Percentiles rank a stretch among this genome's conserved stretches.
Conservation (phyloP, 1,140 invertebrate species). For the Ceratosolen fusciceps region DNA sequence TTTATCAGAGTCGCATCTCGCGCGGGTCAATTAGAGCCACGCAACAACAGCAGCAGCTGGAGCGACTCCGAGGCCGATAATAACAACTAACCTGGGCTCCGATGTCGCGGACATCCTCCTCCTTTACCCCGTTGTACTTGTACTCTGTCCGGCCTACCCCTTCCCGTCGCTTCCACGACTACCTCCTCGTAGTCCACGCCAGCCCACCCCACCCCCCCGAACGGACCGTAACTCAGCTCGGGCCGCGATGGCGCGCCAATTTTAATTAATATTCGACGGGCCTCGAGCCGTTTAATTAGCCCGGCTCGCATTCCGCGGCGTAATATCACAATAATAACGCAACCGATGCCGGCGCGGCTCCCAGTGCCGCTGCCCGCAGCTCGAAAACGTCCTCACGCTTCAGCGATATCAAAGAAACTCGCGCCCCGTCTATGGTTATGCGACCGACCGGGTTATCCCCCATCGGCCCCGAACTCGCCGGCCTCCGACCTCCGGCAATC, state of each 20-base stretch:
- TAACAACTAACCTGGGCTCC: slow-evolving; percentile 13
- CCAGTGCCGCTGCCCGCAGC: not conserved
- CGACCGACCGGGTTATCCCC: not conserved
- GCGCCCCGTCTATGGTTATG: not conserved
- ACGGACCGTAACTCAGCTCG: not conserved
- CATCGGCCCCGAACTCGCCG: slow-evolving; percentile 4
- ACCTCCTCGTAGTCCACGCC: too few species aligned
- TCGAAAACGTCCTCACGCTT: slow-evolving; percentile 59
- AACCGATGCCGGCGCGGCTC: too few species aligned
- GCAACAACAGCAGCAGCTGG: not conserved
- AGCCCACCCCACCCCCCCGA: too few species aligned
- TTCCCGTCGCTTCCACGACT: too few species aligned
- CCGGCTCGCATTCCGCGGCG: slow-evolving; percentile 8
- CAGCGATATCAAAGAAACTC: slow-evolving; percentile 65
- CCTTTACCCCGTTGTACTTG: too few species aligned
- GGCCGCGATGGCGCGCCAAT: not conserved
- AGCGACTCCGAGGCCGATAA: too few species aligned
- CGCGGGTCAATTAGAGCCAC: slow-evolving; percentile 31
- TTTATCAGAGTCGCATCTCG: slow-evolving; percentile 42
- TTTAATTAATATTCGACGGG: slow-evolving; percentile 41
- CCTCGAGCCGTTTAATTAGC: slow-evolving; percentile 25
- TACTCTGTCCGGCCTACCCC: too few species aligned
- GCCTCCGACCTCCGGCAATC: slow-evolving; percentile 51
- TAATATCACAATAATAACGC: slow-evolving; percentile 48
- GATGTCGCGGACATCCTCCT: not conserved